Evolutionary conservation across 2,797 vertebrate species (phyloP).

Genomic region (Diplodus puntazzo): DNA sequence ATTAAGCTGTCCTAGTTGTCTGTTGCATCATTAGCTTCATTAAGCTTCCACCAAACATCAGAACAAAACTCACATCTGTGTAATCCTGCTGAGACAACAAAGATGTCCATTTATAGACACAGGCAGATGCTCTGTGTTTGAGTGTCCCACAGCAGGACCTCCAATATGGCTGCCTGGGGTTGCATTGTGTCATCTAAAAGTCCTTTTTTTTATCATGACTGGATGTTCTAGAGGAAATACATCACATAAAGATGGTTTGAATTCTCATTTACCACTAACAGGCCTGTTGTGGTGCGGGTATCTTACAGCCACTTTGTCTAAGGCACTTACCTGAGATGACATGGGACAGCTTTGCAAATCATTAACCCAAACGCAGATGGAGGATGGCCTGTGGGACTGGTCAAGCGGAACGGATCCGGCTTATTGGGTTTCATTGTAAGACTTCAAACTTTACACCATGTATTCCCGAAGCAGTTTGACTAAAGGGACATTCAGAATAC

Average conservation of each 20-base stretch:
- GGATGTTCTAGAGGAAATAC: slow-evolving; percentile 27
- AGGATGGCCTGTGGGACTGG: slow-evolving; percentile 25
- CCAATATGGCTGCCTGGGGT: slow-evolving; percentile 6
- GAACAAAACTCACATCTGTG: background rate
- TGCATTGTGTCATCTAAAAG: slow-evolving; percentile 41
- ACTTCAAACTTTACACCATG: background rate
- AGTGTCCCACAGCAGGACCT: slow-evolving; percentile 12
- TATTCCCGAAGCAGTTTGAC: slow-evolving; percentile 16
- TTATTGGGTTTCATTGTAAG: slow-evolving; percentile 10
- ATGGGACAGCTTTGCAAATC: slow-evolving; percentile 48
- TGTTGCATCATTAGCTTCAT: slow-evolving; percentile 5
- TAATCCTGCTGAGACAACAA: slow-evolving; percentile 16
- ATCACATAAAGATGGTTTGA: slow-evolving; percentile 27
- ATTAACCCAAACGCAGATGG: slow-evolving; percentile 55
- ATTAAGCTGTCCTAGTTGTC: background rate
- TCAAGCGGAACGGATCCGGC: slow-evolving; percentile 14
- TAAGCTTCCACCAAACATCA: background rate
- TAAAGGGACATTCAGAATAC: background rate
- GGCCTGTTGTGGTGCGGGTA: slow-evolving; percentile 27
- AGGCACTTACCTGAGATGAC: slow-evolving; percentile 17
- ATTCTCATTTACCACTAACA: slow-evolving; percentile 16
- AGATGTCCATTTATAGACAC: slow-evolving; percentile 4
- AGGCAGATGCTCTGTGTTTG: slow-evolving; percentile 47
- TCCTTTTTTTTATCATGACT: slow-evolving; percentile 18
- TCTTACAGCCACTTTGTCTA: slow-evolving; percentile 6